Evolutionary conservation across 2,888 invertebrate species (phyloP).

Genomic region (Terebella lapidaria): DNA sequence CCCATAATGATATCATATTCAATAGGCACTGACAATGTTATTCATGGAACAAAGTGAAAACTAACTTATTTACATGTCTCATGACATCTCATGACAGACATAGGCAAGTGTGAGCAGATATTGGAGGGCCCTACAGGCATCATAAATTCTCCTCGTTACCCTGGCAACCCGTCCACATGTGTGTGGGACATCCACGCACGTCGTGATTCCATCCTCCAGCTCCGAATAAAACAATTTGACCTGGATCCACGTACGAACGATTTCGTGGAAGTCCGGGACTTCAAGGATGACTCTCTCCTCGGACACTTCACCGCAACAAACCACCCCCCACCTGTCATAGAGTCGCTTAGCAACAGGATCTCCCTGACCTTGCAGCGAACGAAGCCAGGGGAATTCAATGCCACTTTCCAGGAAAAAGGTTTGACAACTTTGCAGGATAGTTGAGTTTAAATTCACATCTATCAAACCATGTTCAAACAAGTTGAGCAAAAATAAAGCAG

Average conservation of each 20-base stretch:
- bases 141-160: not conserved
- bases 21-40: no score
- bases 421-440: no score
- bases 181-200: not conserved
- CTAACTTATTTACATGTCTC: no score
- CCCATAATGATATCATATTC: no score
- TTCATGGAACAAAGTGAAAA: no score
- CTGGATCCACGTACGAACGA: not conserved
- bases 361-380: not conserved
- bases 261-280: not conserved
- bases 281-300: not conserved
- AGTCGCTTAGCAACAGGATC: not conserved
- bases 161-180: not conserved
- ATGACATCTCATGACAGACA: no score
- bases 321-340: not conserved
- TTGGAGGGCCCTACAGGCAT: not conserved
- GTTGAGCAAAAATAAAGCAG: no score
- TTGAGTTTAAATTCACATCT: no score
- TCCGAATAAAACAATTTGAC: not conserved
- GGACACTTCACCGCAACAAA: not conserved
- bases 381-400: no score
- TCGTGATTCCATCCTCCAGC: not conserved
- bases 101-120: not conserved
- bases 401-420: not conserved
- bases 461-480: no score